Percentiles rank a stretch among this genome's conserved stretches.
Evolutionary conservation across 2,113 vertebrate genomes (phyloP).

Genomic region (Prietella phreatophila): DNA sequence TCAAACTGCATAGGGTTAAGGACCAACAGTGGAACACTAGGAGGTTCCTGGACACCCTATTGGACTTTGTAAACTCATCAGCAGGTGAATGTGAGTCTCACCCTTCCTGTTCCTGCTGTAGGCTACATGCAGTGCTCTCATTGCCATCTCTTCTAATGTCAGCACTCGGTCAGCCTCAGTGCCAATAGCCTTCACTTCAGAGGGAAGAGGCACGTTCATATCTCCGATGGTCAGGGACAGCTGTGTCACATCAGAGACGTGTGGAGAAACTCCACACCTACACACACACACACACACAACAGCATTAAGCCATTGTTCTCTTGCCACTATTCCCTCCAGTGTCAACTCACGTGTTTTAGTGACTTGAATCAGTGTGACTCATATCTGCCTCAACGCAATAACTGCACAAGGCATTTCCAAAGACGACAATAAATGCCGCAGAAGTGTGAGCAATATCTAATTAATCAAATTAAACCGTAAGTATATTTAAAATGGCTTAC

Average conservation of each 20-base stretch:
- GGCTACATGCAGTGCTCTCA: conserved; percentile 80
- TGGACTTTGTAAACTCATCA: neutral
- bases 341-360: neutral
- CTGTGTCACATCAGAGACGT: conserved; percentile 72
- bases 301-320: neutral
- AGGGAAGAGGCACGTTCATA: conserved; percentile 80
- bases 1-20: neutral
- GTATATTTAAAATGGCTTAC: neutral
- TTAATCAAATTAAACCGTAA: neutral
- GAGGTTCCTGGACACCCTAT: neutral
- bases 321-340: neutral
- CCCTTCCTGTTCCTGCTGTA: conserved; percentile 73
- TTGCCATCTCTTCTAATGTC: conserved; percentile 88
- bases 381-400: neutral
- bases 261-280: conserved; percentile 86
- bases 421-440: neutral
- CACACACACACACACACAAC: conserved; percentile 5
- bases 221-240: conserved; percentile 77
- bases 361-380: neutral
- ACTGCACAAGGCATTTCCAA: neutral
- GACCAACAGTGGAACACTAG: neutral
- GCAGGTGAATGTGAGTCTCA: conserved; percentile 52
- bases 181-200: conserved; percentile 87
- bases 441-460: neutral
- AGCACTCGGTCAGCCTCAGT: conserved; percentile 80